A percentile compares a stretch with the other conserved stretches of the same genome.
Conservation (phyloP, 2,888 invertebrate genomes). For the Elegia similella region DNA sequence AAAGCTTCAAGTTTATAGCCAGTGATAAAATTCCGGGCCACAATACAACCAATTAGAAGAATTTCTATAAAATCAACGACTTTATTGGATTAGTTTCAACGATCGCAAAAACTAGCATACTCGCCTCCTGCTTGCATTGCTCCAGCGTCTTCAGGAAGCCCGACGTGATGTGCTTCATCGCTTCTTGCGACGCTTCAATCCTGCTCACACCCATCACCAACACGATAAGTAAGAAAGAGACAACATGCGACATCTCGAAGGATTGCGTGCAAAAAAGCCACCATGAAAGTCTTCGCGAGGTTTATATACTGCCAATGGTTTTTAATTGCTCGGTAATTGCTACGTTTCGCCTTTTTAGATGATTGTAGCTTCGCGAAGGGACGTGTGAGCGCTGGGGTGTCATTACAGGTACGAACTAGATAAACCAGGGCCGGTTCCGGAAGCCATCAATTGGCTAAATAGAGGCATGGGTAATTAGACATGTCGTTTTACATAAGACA, state of each 20-base stretch:
- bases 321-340: slow-evolving; percentile 8
- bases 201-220: slow-evolving; percentile 29
- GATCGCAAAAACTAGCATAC: slow-evolving; percentile 17
- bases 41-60: background rate
- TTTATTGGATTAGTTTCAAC: background rate
- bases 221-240: slow-evolving; percentile 23
- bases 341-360: background rate
- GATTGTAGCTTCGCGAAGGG: background rate
- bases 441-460: background rate
- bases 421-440: background rate
- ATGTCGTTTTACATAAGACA: background rate
- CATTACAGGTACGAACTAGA: background rate
- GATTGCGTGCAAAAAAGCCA: background rate
- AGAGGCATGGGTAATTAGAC: background rate
- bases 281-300: background rate
- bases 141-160: slow-evolving; percentile 57
- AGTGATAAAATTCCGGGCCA: too few species aligned
- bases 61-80: background rate
- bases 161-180: slow-evolving; percentile 47
- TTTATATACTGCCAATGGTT: slow-evolving; percentile 4
- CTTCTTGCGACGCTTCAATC: slow-evolving; percentile 41
- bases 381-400: background rate
- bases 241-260: background rate
- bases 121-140: slow-evolving; percentile 55
- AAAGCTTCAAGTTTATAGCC: too few species aligned